Evolutionary conservation across 2,113 vertebrate species (phyloP).

Genomic region (Spea multiplicata): DNA sequence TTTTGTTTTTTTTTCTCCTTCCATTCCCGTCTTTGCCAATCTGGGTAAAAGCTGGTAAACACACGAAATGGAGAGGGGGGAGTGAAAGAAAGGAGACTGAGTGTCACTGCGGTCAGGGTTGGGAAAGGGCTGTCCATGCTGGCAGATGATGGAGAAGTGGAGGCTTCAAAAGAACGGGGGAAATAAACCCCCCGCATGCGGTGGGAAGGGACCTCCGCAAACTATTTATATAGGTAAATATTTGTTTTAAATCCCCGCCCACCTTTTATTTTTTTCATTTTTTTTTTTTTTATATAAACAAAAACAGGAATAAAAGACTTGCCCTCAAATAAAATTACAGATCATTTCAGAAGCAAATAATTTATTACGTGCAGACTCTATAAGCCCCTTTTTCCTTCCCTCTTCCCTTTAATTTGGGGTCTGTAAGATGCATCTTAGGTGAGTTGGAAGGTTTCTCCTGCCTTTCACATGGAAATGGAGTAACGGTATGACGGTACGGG

Average conservation of each 20-base stretch:
- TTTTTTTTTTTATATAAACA: slow-evolving; percentile 78
- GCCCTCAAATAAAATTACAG: slow-evolving; percentile 62
- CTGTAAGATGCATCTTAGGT: slow-evolving; percentile 59
- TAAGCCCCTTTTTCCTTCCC: slow-evolving; percentile 70
- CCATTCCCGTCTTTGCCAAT: slow-evolving; percentile 71
- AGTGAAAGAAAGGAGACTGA: slow-evolving; percentile 55
- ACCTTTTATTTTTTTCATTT: slow-evolving; percentile 66
- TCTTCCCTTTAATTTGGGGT: neutral
- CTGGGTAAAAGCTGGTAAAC: slow-evolving; percentile 70
- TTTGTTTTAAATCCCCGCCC: slow-evolving; percentile 78
- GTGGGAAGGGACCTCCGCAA: slow-evolving; percentile 77
- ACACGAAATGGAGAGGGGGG: neutral
- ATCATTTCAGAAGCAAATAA: slow-evolving; percentile 81
- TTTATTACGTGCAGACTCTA: slow-evolving; percentile 99
- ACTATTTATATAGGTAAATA: slow-evolving; percentile 95
- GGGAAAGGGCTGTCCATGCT: slow-evolving; percentile 57
- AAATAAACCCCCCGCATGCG: too few species aligned
- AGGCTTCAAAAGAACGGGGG: too few species aligned
- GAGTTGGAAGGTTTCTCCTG: slow-evolving; percentile 59
- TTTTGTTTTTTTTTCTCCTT: too few species aligned
- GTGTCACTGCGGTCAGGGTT: slow-evolving; percentile 65
- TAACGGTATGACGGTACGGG: neutral
- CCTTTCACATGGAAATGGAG: slow-evolving; percentile 22
- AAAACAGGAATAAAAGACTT: slow-evolving; percentile 70
- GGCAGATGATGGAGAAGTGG: neutral